Evolutionary conservation across 2,888 invertebrate species (phyloP).

Genomic region (Exephanes ischioxanthus): DNA sequence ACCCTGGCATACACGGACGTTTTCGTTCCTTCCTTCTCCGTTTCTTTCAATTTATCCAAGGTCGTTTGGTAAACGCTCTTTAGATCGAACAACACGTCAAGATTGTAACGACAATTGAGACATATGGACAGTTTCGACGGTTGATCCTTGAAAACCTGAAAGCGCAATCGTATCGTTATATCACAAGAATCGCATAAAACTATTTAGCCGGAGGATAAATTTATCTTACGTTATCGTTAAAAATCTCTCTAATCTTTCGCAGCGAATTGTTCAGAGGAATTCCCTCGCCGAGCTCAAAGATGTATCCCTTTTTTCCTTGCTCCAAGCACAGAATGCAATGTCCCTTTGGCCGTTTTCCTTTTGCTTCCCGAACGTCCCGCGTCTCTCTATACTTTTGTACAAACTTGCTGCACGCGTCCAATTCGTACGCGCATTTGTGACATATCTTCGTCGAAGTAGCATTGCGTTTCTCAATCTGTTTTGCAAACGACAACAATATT

Average conservation of each 20-base stretch:
- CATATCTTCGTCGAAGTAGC: conserved; percentile 77
- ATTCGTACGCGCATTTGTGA: conserved; percentile 82
- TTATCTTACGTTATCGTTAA: conserved; percentile 76
- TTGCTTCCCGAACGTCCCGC: not conserved
- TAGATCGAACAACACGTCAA: conserved; percentile 81
- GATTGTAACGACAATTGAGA: conserved; percentile 79
- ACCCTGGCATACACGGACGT: conserved; percentile 78
- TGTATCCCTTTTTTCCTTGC: conserved; percentile 68
- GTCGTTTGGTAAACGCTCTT: conserved; percentile 73
- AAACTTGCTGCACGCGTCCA: conserved; percentile 80
- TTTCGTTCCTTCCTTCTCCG: conserved; percentile 68
- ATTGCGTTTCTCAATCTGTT: conserved; percentile 62
- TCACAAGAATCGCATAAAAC: not conserved
- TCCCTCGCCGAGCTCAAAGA: conserved; percentile 77
- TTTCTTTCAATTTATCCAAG: conserved; percentile 67
- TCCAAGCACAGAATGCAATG: conserved; percentile 76
- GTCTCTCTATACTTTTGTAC: conserved; percentile 75
- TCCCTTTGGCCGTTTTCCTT: conserved; percentile 29
- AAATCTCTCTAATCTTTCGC: conserved; percentile 74
- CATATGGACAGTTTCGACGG: conserved; percentile 74
- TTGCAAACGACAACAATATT: not conserved
- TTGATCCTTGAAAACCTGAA: conserved; percentile 55
- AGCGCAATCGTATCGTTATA: conserved; percentile 18
- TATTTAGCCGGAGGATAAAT: not conserved
- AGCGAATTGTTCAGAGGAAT: conserved; percentile 70